A percentile compares a stretch with the other conserved stretches of the same genome.
Evolutionary conservation across 2,113 vertebrate species (phyloP).

Genomic region (Trematocara macrostoma): DNA sequence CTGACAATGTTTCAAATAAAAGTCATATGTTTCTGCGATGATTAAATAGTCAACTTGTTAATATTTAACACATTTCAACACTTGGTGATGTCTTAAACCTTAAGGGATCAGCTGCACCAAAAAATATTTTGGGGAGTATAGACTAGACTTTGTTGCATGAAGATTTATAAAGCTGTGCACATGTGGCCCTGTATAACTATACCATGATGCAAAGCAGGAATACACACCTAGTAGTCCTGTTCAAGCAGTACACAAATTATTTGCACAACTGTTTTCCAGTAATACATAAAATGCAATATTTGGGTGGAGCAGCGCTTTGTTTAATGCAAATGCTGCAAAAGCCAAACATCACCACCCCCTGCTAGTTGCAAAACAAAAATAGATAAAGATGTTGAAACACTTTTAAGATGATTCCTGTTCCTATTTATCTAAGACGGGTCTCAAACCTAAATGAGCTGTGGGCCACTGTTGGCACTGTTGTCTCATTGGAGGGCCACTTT

Average conservation of each 20-base stretch:
- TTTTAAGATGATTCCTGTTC: neutral
- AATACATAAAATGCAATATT: neutral
- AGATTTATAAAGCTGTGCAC: neutral
- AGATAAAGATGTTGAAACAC: neutral
- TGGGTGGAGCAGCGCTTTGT: rapidly evolving
- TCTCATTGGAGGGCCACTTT: neutral
- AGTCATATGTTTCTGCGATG: neutral
- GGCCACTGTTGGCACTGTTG: neutral
- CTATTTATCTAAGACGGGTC: neutral
- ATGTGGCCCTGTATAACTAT: neutral
- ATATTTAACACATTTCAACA: neutral
- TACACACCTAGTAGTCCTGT: neutral
- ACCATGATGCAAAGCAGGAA: neutral
- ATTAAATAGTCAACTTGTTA: neutral
- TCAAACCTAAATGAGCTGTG: neutral
- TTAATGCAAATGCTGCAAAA: neutral
- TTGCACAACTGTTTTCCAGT: rapidly evolving
- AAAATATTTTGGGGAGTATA: neutral
- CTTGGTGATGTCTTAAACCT: neutral
- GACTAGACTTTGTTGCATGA: neutral
- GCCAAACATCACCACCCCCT: rapidly evolving
- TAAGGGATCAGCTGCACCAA: neutral
- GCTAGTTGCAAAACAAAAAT: neutral
- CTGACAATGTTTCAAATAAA: neutral
- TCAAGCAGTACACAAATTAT: neutral